Evolutionary conservation across 2,797 vertebrate species (phyloP), one percentile per base, ranked within the genome.

Genomic region (Rachycentron canadum): DNA sequence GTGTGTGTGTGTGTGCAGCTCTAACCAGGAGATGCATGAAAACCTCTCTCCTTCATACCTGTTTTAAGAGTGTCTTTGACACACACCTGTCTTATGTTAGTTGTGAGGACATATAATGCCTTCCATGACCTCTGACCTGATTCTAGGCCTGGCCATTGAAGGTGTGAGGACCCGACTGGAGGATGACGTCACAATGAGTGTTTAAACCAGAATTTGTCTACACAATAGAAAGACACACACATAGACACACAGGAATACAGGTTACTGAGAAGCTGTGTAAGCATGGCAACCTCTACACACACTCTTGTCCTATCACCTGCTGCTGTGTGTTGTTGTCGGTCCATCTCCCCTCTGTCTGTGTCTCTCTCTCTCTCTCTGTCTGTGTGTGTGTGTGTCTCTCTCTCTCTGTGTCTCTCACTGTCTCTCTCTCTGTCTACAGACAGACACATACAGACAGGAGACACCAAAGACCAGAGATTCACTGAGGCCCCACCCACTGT

Each of bases 291-390:
- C n/a, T n/a, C n/a, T n/a, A 45, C 52, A 65, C 52, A 60, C 8
- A 43, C 32, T 53, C 1, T n/a, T 0, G 19, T 78, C 87, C 87
- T 87, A 85, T 82, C 73, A 8, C 69, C 68, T 67, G 75, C 26
- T 66, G 32, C 64, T 3, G 67, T 9, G 26, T 17, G 36, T 23
- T 14, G 64, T 4, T 3, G 40, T 50, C 43, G 7, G 8, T 73
- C 85, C 81, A 84, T 87, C 75, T 26, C 56, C 41, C 26, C 17
- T 47, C 60, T 9, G 11, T 30, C 40, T 28, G 25, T 19, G 25
- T 21, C 40, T 43, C 25, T n/a, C 25, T 30, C 26, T 32, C 43
- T 32, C 14, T 45, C 5, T 32, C 34, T 21, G 3, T 38, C 38
- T 17, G 23, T 26, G 23, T 40, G 23, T 21, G 14, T 21, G 26